A percentile compares a stretch with the other conserved stretches of the same genome.
phyloP scores from a whole-genome alignment of 2,113 vertebrate species.

The Sinocyclocheilus anshuiensis region DNA sequence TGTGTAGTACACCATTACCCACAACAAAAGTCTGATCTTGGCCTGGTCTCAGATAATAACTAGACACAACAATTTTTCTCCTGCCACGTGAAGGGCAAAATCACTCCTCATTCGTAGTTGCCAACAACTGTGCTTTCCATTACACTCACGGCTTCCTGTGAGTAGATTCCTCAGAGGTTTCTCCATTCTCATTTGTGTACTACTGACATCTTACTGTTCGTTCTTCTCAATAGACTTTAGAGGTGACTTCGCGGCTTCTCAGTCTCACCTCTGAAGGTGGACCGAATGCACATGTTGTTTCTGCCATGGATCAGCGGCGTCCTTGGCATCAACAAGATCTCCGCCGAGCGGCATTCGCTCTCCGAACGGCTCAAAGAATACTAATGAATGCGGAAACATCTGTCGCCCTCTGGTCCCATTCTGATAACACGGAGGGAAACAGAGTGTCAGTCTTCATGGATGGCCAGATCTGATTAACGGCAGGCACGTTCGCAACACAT shows the following conservation, averaged over 20 bases:
- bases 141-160: background rate
- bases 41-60: background rate
- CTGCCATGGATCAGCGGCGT: slow-evolving; percentile 45
- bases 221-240: slow-evolving; percentile 40
- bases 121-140: background rate
- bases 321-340: slow-evolving; percentile 77
- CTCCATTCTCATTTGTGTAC: slow-evolving; percentile 16
- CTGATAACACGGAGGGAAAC: slow-evolving; percentile 63
- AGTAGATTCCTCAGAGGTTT: background rate
- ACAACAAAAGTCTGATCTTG: background rate
- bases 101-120: background rate
- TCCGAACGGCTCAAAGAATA: slow-evolving; percentile 66
- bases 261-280: slow-evolving; percentile 41
- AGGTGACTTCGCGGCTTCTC: slow-evolving; percentile 44
- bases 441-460: slow-evolving; percentile 67
- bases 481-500: slow-evolving; percentile 66
- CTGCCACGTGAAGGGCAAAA: slow-evolving; percentile 17
- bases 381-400: slow-evolving; percentile 79
- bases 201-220: slow-evolving; percentile 44
- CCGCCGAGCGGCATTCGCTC: slow-evolving; percentile 65
- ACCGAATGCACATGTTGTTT: slow-evolving; percentile 42
- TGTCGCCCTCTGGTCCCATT: slow-evolving; percentile 71
- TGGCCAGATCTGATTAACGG: slow-evolving; percentile 70
- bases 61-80: background rate
- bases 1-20: background rate